Base-by-base conservation (phyloP, 2,797 vertebrate genomes). In the Acrossocheilus fasciatus region DNA sequence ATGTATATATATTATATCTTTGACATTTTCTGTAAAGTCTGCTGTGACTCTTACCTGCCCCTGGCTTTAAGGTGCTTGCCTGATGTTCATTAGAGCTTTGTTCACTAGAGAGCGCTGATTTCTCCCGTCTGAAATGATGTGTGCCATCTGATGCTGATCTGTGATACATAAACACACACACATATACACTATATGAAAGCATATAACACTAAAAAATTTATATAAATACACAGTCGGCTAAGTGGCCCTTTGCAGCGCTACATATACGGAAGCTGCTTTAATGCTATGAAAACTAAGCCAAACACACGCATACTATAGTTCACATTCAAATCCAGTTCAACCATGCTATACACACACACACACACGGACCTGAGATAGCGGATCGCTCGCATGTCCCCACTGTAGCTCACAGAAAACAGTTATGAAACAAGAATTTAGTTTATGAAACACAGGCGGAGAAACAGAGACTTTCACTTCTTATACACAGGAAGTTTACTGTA, bases 91-190 rank as follows among this genome's bases (percentile, higher is more conserved):
- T 93, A 4, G 83, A 57, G 18, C 91, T 89, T 43, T 87, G 89
- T 50, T 92, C 89, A 66, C 75, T 84, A 10, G 84, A 43, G 30
- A 93, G 75, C 52, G 94, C 94, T 0, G 93, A 93, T 73, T 94
- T 94, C 45, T 96, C 95, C 83, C 92, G 94, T 81, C 93, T 94
- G 87, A 92, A 92, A 81, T 86, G 85, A 86, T 87, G 90, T 73
- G 87, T 89, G 0, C 20, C 83, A 30, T 93, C 93, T 20, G 92
- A 90, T 0, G 84, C 92, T 0, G 93, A 91, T 45, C 30, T 4
- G 93, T 94, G 88, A 88, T 89, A 89, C 95, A 96, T 85, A 83
- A 70, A 45, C 20, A 83, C 50, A 83, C 50, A 83, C 52, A 39
- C n/a, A 85, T 54, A 75, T 30, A 79, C 54, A 72, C 41, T 15